These are phyloP conservation scores for Mimumesa dahlbomi DNA, from an alignment of 2,888 invertebrate species.

Conservation along the genomic window DNA sequence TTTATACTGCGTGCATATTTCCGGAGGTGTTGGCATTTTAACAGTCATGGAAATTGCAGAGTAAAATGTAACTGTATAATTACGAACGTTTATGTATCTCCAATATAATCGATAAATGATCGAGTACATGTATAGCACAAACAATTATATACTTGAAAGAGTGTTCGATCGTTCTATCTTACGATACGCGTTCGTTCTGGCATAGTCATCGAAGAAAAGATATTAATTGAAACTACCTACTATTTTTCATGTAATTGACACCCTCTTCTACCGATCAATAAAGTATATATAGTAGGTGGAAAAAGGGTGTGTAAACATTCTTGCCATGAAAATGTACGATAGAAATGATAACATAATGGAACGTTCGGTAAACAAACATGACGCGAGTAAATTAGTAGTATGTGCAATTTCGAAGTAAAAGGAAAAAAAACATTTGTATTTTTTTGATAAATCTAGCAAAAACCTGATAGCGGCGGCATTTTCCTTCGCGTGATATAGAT, in stretches of 20 bases:
- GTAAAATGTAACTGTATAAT: too few species aligned
- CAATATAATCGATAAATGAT: too few species aligned
- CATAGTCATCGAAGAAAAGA: constrained; percentile 1
- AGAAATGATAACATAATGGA: constrained; percentile 3
- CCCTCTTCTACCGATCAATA: neutral
- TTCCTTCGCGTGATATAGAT: neutral
- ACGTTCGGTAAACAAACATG: neutral
- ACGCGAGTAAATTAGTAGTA: too few species aligned
- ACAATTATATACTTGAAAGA: constrained; percentile 24
- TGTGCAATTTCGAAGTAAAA: too few species aligned
- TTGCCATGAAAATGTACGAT: neutral
- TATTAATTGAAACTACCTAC: constrained; percentile 27
- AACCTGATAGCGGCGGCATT: too few species aligned
- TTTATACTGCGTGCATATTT: too few species aligned
- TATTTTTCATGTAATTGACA: constrained; percentile 13
- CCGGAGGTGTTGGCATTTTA: too few species aligned
- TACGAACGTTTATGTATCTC: too few species aligned
- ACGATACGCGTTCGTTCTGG: neutral
- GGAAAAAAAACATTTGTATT: too few species aligned
- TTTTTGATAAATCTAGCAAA: too few species aligned
- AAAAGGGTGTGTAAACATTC: neutral
- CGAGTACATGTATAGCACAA: constrained; percentile 4
- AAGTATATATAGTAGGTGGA: neutral
- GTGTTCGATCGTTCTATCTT: constrained; percentile 10
- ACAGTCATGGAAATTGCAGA: too few species aligned